Percentiles rank a stretch among this genome's conserved stretches.
phyloP scores from a whole-genome alignment of 2,113 vertebrate species.

The Glaucidium brasilianum region DNA sequence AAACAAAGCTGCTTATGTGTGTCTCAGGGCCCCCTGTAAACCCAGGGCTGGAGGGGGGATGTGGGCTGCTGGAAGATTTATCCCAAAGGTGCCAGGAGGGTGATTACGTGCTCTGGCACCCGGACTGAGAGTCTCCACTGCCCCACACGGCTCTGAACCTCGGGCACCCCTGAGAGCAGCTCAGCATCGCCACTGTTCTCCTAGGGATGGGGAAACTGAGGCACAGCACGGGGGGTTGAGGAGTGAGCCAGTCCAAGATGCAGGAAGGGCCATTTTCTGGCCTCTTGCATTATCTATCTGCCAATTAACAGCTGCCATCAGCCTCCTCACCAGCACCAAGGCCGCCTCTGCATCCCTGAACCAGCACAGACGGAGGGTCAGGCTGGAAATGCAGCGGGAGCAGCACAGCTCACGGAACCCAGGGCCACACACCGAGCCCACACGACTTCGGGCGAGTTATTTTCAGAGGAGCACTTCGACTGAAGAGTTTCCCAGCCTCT shows the following conservation, averaged over 20 bases:
- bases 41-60: too few relatives aligned
- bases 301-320: neutral
- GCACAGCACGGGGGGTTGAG: accelerated
- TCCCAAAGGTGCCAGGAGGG: neutral
- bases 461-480: neutral
- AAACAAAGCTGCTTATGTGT: accelerated
- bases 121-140: accelerated
- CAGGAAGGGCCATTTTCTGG: neutral
- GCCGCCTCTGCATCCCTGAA: accelerated
- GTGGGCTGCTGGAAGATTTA: accelerated
- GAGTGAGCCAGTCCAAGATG: neutral
- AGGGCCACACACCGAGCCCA: neutral
- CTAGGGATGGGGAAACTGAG: neutral
- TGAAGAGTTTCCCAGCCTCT: neutral
- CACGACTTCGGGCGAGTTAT: too few relatives aligned
- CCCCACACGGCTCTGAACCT: accelerated
- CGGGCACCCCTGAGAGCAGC: neutral
- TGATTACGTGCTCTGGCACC: neutral
- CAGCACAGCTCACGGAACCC: accelerated
- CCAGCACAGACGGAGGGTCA: neutral
- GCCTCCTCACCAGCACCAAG: neutral
- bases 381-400: neutral
- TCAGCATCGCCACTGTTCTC: neutral
- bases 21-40: accelerated
- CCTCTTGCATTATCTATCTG: neutral